Conservation (phyloP, 2,888 invertebrate species). For the Monoplex corrugatus region DNA sequence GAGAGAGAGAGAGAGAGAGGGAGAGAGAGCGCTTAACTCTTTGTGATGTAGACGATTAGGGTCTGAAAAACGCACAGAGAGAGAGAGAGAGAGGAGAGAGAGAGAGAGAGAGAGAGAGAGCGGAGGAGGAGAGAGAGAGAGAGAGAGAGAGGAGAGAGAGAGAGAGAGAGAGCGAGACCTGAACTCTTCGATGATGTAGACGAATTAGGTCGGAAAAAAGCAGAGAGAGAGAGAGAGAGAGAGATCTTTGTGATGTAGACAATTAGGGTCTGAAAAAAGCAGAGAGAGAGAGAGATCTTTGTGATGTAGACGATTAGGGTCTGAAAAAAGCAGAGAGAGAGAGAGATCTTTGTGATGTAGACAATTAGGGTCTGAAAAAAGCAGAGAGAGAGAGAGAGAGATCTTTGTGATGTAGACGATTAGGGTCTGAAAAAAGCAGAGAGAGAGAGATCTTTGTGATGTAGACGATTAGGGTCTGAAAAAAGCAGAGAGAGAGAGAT, state of each 20-base stretch:
- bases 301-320: background rate
- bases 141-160: background rate
- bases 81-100: background rate
- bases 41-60: background rate
- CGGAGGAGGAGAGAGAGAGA: background rate
- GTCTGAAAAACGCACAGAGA: background rate
- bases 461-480: too few species aligned
- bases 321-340: background rate
- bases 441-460: background rate
- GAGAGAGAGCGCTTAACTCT: background rate
- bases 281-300: background rate
- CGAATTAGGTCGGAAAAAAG: too few species aligned
- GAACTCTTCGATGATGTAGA: too few species aligned
- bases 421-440: background rate
- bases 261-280: too few species aligned
- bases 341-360: background rate
- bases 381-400: background rate
- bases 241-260: too few species aligned
- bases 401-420: too few species aligned
- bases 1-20: constrained; percentile 31
- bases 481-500: background rate
- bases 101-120: background rate
- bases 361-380: too few species aligned
- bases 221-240: too few species aligned
- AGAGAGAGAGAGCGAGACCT: too few species aligned